Evolutionary conservation across 2,797 vertebrate species (phyloP), one percentile per base, ranked within the genome.

Genomic region (Xenops minutus): DNA sequence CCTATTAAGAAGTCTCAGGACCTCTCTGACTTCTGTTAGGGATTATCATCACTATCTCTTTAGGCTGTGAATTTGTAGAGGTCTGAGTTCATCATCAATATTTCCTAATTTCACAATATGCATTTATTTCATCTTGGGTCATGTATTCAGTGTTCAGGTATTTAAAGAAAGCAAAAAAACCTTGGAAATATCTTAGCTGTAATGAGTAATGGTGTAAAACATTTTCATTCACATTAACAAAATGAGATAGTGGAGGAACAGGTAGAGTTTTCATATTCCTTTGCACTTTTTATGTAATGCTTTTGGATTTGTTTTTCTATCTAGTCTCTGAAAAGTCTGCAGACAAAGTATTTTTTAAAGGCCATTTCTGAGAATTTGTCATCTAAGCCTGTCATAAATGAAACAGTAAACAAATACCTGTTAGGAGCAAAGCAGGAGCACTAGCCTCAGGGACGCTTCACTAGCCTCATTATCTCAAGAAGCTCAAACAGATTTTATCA

Each of bases 401-500:
- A 85, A 92, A 54, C 72, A 62, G 52, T 54, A 89, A 92, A 88
- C 55, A 68, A 52, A 72, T 46, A 69, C 17, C 29, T 29, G 18
- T 73, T 68, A 59, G 44, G 44, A 61, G n/a, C 52, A 89, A 58
- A 51, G 56, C 24, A 71, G 48, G 29, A 89, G 32, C 16, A 20
- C 32, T 56, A 71, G 54, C 59, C 68, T 80, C n/a, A 20, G 58
- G 54, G 54, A 82, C 52, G 41, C 37, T 87, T 87, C 63, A 36
- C 29, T 59, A 30, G 19, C 43, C 88, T 81, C 46, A 12, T 79
- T 84, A 84, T 49, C 77, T 86, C 26, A 26, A 73, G 59, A 82
- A 82, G 37, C 56, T 89, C 29, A 74, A 88, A 54, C 20, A 74
- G 81, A 74, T 89, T 88, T 61, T 79, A 55, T 75, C 36, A 68